Conservation (phyloP, 2,113 vertebrate genomes). For the Aegotheles bennettii region DNA sequence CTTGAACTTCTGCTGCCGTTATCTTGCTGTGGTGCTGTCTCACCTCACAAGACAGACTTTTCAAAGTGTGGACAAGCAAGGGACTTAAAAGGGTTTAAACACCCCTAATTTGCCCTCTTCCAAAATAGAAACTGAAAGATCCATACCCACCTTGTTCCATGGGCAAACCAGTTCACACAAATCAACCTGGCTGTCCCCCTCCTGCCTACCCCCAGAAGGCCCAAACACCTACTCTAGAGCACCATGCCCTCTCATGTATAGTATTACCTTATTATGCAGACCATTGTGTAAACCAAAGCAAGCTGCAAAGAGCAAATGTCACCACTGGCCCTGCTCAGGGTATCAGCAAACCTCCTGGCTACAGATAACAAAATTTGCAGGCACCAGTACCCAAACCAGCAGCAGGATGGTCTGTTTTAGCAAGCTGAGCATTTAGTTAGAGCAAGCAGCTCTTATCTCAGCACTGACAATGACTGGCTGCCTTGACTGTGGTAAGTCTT, state of each 20-base stretch:
- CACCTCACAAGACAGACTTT: neutral
- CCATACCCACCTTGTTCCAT: neutral
- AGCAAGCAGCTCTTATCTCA: neutral
- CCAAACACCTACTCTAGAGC: neutral
- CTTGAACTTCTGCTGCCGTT: fast-evolving
- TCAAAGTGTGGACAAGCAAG: neutral
- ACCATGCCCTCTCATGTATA: fast-evolving
- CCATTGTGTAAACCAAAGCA: neutral
- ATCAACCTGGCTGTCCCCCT: neutral
- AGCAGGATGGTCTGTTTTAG: neutral
- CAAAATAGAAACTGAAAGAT: neutral
- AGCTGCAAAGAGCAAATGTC: neutral
- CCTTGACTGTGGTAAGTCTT: neutral
- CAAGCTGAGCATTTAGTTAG: neutral
- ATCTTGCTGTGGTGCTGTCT: neutral
- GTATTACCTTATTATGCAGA: neutral
- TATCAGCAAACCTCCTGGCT: neutral
- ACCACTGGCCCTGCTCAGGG: neutral
- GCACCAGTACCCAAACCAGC: neutral
- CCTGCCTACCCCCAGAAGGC: neutral
- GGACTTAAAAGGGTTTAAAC: neutral
- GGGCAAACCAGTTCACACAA: neutral
- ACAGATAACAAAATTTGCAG: neutral
- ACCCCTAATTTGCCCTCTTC: neutral
- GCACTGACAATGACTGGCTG: neutral